Percentiles rank a stretch among this genome's conserved stretches.
phyloP scores from a whole-genome alignment of 2,113 vertebrate genomes.

The Genyomyrus donnyi region DNA sequence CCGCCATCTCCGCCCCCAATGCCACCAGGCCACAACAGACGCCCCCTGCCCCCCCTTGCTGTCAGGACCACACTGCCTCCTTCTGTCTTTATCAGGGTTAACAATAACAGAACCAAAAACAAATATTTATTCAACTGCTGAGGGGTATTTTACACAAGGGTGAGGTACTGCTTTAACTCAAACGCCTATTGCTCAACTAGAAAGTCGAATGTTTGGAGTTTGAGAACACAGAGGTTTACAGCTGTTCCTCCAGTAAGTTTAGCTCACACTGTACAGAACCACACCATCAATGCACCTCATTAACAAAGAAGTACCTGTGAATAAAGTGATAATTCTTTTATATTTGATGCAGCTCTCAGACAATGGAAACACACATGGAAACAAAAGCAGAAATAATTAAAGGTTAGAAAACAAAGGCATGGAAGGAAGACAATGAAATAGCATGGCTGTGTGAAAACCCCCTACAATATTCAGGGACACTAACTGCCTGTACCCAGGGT shows the following conservation, averaged over 20 bases:
- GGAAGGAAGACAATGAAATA: not conserved
- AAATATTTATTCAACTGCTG: conserved; percentile 1
- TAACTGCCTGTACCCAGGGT: conserved; percentile 32
- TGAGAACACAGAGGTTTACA: not conserved
- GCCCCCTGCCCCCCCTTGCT: not conserved
- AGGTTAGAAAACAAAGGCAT: not conserved
- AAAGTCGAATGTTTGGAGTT: not conserved
- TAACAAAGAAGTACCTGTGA: not conserved
- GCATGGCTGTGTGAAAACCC: not conserved
- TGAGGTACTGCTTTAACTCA: not conserved
- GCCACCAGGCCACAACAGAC: conserved; percentile 14
- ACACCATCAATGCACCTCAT: not conserved
- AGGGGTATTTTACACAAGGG: not conserved
- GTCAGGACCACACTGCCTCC: not conserved
- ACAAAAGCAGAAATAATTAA: not conserved
- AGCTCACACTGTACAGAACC: not conserved
- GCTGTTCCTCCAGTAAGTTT: not conserved
- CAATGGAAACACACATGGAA: not conserved
- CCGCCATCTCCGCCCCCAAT: conserved; percentile 49
- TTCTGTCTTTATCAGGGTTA: not conserved
- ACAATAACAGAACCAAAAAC: not conserved
- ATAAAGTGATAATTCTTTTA: not conserved
- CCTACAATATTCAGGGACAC: conserved; percentile 21
- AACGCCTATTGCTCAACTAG: not conserved
- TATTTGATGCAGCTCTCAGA: not conserved